Percentiles rank a stretch among this genome's conserved stretches.
Evolutionary conservation across 1,140 invertebrate species (phyloP).

Genomic region (Orius insidiosus): DNA sequence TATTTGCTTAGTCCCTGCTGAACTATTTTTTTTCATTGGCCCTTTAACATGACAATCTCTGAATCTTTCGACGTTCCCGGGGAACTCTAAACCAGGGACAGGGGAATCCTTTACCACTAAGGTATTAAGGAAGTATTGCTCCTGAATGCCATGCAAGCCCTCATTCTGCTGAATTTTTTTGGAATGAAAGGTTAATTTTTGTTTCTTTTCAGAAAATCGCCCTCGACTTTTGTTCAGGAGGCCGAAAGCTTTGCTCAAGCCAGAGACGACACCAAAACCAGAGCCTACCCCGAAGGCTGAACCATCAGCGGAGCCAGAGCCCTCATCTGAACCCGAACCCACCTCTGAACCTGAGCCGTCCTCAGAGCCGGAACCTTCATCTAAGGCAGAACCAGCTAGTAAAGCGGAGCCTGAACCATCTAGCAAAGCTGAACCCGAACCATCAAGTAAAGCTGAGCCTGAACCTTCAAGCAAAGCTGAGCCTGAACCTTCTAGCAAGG

Average conservation of each 20-base stretch:
- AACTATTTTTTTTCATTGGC: too few relatives aligned
- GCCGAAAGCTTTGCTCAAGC: slow-evolving; percentile 20
- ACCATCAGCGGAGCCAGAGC: slow-evolving; percentile 23
- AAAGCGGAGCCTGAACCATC: slow-evolving; percentile 25
- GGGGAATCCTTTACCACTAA: too few relatives aligned
- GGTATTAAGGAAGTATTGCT: too few relatives aligned
- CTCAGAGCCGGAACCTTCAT: slow-evolving; percentile 29
- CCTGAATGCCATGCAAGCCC: too few relatives aligned
- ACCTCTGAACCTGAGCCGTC: slow-evolving; percentile 30
- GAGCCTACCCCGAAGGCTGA: slow-evolving; percentile 29
- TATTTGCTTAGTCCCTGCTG: too few relatives aligned
- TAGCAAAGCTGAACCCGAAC: slow-evolving; percentile 26
- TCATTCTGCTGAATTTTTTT: too few relatives aligned
- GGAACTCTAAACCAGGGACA: too few relatives aligned
- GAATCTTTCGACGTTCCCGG: too few relatives aligned
- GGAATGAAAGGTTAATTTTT: too few relatives aligned
- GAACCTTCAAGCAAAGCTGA: slow-evolving; percentile 26
- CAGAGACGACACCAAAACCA: slow-evolving; percentile 28
- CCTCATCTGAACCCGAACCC: slow-evolving; percentile 23
- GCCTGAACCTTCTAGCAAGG: slow-evolving; percentile 25
- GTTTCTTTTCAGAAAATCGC: too few relatives aligned
- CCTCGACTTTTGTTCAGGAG: too few relatives aligned
- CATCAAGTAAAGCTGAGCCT: slow-evolving; percentile 28
- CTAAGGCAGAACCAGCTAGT: slow-evolving; percentile 28
- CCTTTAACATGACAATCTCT: too few relatives aligned